These are phyloP conservation scores for Riptortus pedestris DNA, from an alignment of 1,140 invertebrate species.

Conservation along the genomic window DNA sequence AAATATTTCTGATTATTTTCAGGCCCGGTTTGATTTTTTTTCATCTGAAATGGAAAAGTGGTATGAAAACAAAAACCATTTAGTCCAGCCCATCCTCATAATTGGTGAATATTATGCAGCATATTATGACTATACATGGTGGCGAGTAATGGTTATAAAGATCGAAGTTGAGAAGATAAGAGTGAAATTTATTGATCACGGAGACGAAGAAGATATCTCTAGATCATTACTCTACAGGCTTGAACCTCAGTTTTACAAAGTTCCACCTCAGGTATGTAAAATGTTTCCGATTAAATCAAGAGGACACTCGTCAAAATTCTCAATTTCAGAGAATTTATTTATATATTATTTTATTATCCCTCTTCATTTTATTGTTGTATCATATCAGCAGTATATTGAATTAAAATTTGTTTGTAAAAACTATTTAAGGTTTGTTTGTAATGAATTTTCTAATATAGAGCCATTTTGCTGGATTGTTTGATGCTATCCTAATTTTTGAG, in stretches of 20 bases:
- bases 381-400: too few relatives aligned
- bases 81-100: not conserved
- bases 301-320: too few relatives aligned
- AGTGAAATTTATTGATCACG: constrained; percentile 14
- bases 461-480: too few relatives aligned
- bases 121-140: not conserved
- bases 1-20: too few relatives aligned
- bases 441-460: too few relatives aligned
- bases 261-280: constrained; percentile 2
- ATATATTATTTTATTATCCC: too few relatives aligned
- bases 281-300: too few relatives aligned
- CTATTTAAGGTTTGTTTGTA: too few relatives aligned
- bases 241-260: not conserved
- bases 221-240: not conserved
- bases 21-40: not conserved
- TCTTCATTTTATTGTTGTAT: too few relatives aligned
- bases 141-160: not conserved
- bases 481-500: too few relatives aligned
- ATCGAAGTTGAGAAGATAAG: not conserved
- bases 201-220: not conserved
- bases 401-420: too few relatives aligned
- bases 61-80: not conserved
- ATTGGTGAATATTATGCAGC: not conserved
- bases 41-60: not conserved
- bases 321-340: too few relatives aligned